These are phyloP conservation scores for Lemur catta DNA, from an alignment of 2,797 vertebrate genomes.

Conservation along the genomic window DNA sequence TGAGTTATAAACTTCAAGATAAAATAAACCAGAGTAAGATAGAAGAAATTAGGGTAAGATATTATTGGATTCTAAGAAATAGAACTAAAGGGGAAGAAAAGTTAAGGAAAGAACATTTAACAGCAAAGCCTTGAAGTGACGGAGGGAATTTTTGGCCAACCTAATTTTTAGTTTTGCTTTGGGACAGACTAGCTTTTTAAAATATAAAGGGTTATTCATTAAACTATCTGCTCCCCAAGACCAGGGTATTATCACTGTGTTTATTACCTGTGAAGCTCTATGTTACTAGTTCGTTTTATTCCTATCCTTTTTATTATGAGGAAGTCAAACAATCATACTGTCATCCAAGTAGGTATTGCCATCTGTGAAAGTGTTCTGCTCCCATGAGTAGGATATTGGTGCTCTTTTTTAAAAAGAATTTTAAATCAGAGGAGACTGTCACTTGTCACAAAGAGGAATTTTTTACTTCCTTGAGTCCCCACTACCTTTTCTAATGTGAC, in stretches of 20 bases:
- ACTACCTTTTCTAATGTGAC: constrained; percentile 34
- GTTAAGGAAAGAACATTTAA: not conserved
- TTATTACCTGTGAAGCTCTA: constrained; percentile 29
- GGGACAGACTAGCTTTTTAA: not conserved
- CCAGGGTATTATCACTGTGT: constrained; percentile 13
- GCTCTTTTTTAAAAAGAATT: constrained; percentile 54
- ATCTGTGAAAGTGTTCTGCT: constrained; percentile 40
- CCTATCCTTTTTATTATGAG: constrained; percentile 27
- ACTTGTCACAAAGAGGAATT: constrained; percentile 37
- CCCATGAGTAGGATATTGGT: not conserved
- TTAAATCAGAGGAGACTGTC: constrained; percentile 64
- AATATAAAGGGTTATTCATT: not conserved
- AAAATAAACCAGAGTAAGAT: not conserved
- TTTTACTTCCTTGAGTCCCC: constrained; percentile 20
- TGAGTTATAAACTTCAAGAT: not conserved
- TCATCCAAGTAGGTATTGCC: not conserved
- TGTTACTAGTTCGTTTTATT: constrained; percentile 53
- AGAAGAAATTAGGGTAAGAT: not conserved
- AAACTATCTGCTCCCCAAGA: not conserved
- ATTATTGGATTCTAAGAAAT: not conserved
- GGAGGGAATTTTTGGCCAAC: not conserved
- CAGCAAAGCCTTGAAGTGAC: not conserved
- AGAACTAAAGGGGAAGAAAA: not conserved
- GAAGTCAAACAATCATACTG: constrained; percentile 53
- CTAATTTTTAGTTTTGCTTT: not conserved